phyloP scores from a whole-genome alignment of 2,797 vertebrate genomes.

The Ammospiza maritima region DNA sequence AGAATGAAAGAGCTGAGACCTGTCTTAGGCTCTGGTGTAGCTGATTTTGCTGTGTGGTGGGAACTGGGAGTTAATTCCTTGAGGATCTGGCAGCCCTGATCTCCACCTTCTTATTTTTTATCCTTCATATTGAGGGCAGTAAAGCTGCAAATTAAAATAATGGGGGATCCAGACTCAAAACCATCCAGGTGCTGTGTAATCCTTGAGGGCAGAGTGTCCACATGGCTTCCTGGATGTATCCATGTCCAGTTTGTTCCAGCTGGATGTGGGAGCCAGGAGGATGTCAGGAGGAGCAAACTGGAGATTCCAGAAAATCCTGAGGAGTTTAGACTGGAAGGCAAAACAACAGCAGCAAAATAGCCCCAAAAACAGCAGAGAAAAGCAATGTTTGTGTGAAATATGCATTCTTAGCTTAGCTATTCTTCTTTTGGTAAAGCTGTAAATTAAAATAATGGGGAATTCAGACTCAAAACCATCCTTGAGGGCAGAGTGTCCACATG shows the following conservation, averaged over 20 bases:
- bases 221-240: neutral
- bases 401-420: constrained; percentile 53
- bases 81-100: neutral
- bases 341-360: neutral
- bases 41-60: neutral
- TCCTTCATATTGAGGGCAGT: neutral
- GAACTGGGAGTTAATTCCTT: neutral
- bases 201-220: neutral
- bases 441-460: neutral
- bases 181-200: neutral
- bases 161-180: neutral
- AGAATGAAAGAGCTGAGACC: constrained; percentile 11
- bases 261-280: neutral
- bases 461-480: neutral
- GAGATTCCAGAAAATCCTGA: too few species aligned
- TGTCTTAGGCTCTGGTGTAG: neutral
- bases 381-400: neutral
- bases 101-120: neutral
- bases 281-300: too few species aligned
- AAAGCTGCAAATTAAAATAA: neutral
- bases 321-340: too few species aligned
- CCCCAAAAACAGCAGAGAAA: neutral
- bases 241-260: neutral
- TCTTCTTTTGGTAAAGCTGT: constrained; percentile 4
- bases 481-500: neutral